Evolutionary conservation across 2,113 vertebrate genomes (phyloP).

Genomic region (Nothoprocta perdicaria): DNA sequence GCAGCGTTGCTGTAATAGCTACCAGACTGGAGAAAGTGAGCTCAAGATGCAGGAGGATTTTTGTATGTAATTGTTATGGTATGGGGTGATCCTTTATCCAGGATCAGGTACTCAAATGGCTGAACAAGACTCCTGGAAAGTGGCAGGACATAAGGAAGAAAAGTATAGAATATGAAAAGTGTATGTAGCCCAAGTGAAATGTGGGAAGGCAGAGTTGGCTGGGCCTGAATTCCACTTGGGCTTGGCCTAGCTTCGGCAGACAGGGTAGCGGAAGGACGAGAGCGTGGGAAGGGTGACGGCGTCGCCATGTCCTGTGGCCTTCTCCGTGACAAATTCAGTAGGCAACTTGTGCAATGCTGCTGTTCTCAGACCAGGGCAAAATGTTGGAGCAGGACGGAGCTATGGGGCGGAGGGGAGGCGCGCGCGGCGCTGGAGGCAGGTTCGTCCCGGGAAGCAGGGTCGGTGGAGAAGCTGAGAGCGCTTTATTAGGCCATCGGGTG

Average conservation of each 20-base stretch:
- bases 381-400: too few species aligned
- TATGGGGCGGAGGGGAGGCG: background rate
- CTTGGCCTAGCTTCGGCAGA: background rate
- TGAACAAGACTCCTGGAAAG: background rate
- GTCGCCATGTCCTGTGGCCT: too few species aligned
- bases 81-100: conserved; percentile 46
- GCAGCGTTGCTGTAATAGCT: conserved; percentile 50
- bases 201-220: background rate
- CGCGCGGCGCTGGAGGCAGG: background rate
- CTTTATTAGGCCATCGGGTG: background rate
- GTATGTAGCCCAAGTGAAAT: background rate
- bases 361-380: too few species aligned
- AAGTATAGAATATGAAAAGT: background rate
- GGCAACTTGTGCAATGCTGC: too few species aligned
- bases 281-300: background rate
- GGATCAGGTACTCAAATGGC: conserved; percentile 14
- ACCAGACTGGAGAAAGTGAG: conserved; percentile 39
- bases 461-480: background rate
- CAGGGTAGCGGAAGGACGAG: background rate
- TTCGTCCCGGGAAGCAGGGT: background rate
- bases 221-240: background rate
- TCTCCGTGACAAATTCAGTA: background rate
- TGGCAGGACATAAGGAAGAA: background rate
- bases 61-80: conserved; percentile 50
- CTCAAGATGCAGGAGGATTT: background rate